phyloP scores from a whole-genome alignment of 2,888 invertebrate genomes.

The Agrochola lota region DNA sequence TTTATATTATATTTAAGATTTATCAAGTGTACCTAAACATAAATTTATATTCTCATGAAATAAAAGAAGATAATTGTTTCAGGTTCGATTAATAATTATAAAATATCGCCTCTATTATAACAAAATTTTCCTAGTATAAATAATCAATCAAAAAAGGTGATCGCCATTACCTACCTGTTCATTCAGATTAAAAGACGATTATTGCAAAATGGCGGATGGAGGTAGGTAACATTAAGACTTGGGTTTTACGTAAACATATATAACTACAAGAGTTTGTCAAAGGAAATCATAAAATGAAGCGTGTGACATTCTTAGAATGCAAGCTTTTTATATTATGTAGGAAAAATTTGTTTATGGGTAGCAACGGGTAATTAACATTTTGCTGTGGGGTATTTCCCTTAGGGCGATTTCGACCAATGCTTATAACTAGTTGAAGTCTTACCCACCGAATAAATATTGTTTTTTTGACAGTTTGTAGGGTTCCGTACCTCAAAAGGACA shows the following conservation, averaged over 20 bases:
- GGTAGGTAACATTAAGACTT: conserved; percentile 25
- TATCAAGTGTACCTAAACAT: too few relatives aligned
- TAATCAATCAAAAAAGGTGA: conserved; percentile 35
- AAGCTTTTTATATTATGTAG: background rate
- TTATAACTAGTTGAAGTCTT: too few relatives aligned
- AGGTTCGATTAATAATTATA: too few relatives aligned
- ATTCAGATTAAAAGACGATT: conserved; percentile 43
- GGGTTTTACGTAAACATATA: conserved; percentile 25
- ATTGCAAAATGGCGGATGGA: conserved; percentile 32
- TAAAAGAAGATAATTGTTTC: too few relatives aligned
- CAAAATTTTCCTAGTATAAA: conserved; percentile 3
- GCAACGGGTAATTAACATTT: background rate
- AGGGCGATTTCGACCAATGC: background rate
- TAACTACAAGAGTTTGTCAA: conserved; percentile 34
- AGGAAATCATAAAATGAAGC: conserved; percentile 34
- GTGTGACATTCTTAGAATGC: conserved; percentile 6
- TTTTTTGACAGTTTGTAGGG: background rate
- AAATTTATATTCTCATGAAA: too few relatives aligned
- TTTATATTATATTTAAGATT: too few relatives aligned
- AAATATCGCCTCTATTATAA: background rate
- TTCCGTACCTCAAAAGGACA: too few relatives aligned
- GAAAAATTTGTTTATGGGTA: conserved; percentile 1
- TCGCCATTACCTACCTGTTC: conserved; percentile 15
- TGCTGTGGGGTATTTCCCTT: background rate
- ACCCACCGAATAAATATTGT: background rate